Percentiles rank a stretch among this genome's conserved stretches.
Conservation (phyloP, 2,113 vertebrate genomes). For the Amblyopsis rosae region DNA sequence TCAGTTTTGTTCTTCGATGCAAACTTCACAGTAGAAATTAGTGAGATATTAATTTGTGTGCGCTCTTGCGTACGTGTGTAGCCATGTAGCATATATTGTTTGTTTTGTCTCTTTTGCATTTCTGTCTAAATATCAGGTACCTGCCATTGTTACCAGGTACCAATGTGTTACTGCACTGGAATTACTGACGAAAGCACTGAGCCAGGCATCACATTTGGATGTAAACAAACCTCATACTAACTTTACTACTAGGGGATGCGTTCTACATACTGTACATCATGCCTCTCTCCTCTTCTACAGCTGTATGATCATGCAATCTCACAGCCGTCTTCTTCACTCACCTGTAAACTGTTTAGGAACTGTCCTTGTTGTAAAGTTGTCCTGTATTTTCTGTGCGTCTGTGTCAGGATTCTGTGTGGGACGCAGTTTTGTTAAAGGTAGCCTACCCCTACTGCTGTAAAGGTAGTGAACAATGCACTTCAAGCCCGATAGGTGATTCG, state of each 20-base stretch:
- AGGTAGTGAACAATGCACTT: conserved; percentile 62
- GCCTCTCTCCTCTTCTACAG: conserved; percentile 38
- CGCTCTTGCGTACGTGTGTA: conserved; percentile 40
- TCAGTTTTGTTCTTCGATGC: conserved; percentile 63
- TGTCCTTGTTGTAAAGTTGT: conserved; percentile 38
- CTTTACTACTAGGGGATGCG: conserved; percentile 52
- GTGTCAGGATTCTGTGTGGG: conserved; percentile 58
- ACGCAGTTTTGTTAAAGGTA: conserved; percentile 23
- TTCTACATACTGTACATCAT: conserved; percentile 50
- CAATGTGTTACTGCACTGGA: conserved; percentile 71
- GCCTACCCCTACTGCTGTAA: conserved; percentile 44
- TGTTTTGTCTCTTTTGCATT: conserved; percentile 50
- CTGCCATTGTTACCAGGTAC: conserved; percentile 66
- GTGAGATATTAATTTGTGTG: conserved; percentile 23
- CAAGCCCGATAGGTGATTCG: conserved; percentile 39
- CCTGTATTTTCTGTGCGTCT: conserved; percentile 48
- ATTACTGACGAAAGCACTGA: conserved; percentile 73
- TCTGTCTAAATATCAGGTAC: conserved; percentile 39
- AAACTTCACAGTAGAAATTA: conserved; percentile 49
- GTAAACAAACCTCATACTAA: conserved; percentile 64
- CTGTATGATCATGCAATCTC: conserved; percentile 66
- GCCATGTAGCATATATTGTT: conserved; percentile 35
- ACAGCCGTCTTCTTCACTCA: conserved; percentile 30
- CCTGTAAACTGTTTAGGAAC: conserved; percentile 43
- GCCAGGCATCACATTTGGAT: conserved; percentile 70